Base-by-base conservation (phyloP, 2,888 invertebrate species). In the Myathropa florea region DNA sequence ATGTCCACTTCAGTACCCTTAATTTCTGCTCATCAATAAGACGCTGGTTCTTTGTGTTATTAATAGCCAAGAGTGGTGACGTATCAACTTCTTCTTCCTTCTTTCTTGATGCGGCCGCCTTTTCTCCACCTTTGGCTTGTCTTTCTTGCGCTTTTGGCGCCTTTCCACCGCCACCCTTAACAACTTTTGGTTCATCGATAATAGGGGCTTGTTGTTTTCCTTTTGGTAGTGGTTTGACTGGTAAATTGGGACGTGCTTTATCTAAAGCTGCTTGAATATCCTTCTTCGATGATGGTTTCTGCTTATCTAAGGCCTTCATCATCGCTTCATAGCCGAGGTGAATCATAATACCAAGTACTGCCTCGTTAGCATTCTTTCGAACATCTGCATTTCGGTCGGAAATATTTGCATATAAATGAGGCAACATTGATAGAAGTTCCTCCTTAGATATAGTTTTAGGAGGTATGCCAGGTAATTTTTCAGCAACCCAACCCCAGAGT, bases 1-100 rank as follows among this genome's bases (percentile, higher is more conserved):
- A 99, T 92, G 98, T 98, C 99, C 99, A 99, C 92, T 97, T 98
- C 23, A 99, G 93, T 4, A 97, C 96, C 93, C 98, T 98, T 78
- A 99, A 94, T 92, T 97, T 97, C 90, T 97, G 97, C 91, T 99
- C 99, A 90, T 99, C 99, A 64, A 97, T 96, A 61, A 97, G 95
- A 72, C 99, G 94, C 91, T 98, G 98, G 91, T 97, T 97, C 92
- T 99, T 99, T 67, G 97, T 94, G 90, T 96, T 97, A 91, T 97
- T 98, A 21, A 95, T 94, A 0, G 96, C 95, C 61, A 98, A 93
- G 2, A 97, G 93, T 0, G 97, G 97, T 0, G 96, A 95, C 0
- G 94, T 95, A 89, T 98, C 98, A 12, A 96, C 94, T 79, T 97
- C 98, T 79, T 98, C 98, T 9, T 96, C 96, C 90, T 97, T 97